phyloP scores from a whole-genome alignment of 2,888 invertebrate genomes.

The Julus scandinavius region DNA sequence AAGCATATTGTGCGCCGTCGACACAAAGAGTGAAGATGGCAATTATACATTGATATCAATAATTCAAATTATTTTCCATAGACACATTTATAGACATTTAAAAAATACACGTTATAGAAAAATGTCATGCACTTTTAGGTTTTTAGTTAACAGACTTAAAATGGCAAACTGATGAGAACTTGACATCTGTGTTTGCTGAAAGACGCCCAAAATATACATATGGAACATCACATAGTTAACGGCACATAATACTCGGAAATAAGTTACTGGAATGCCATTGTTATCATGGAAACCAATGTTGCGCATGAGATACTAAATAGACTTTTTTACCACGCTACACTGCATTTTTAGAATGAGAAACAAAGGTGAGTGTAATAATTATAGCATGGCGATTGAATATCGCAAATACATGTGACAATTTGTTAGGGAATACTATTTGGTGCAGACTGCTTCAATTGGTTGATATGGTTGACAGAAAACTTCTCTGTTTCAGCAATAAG shows the following conservation, averaged over 20 bases:
- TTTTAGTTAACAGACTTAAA: conserved; percentile 15
- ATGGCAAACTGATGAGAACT: neutral
- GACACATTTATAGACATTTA: conserved; percentile 25
- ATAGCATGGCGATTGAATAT: neutral
- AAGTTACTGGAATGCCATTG: neutral
- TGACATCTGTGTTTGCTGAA: conserved; percentile 25
- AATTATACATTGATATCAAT: conserved; percentile 6
- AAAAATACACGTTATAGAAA: conserved; percentile 33
- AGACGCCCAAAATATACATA: conserved; percentile 1
- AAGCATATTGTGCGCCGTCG: neutral
- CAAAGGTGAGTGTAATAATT: neutral
- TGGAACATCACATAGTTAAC: conserved; percentile 25
- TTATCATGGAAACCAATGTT: conserved; percentile 4
- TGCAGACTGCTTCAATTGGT: neutral
- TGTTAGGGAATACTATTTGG: neutral
- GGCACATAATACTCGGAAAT: conserved; percentile 6
- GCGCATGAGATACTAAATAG: conserved; percentile 1
- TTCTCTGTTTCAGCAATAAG: too few species aligned
- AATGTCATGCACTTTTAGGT: conserved; percentile 26
- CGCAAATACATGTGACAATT: neutral
- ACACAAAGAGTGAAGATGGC: neutral
- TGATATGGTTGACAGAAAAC: too few species aligned
- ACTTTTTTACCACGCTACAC: conserved; percentile 15
- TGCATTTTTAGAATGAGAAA: neutral
- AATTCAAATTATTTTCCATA: conserved; percentile 16